Evolutionary conservation across 1,140 invertebrate species (phyloP).

Genomic region (Lepidurus apus): DNA sequence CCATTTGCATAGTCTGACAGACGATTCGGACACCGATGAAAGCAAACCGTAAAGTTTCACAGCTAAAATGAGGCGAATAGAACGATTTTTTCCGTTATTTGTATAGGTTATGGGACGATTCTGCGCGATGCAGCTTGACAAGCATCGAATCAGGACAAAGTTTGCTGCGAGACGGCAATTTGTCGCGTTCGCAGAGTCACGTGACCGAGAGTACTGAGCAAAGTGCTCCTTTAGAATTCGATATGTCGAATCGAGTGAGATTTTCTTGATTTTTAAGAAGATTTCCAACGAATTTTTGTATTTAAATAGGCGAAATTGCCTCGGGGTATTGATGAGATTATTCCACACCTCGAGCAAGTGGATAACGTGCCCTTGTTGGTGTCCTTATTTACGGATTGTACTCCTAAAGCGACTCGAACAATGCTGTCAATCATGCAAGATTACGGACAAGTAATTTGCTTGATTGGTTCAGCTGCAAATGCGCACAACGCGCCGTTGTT

Average conservation of each 20-base stretch:
- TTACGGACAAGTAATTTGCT: slow-evolving; percentile 54
- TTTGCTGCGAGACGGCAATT: slow-evolving; percentile 31
- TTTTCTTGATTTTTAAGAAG: background rate
- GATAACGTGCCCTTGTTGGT: slow-evolving; percentile 96
- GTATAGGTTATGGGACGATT: background rate
- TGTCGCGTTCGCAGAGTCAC: slow-evolving; percentile 70
- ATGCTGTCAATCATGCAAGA: slow-evolving; percentile 59
- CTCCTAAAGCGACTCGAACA: slow-evolving; percentile 46
- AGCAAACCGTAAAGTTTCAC: slow-evolving; percentile 7
- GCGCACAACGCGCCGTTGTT: slow-evolving; percentile 86
- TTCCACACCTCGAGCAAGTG: slow-evolving; percentile 88
- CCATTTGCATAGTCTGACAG: slow-evolving; percentile 34
- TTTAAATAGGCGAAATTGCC: slow-evolving; percentile 75
- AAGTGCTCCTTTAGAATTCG: slow-evolving; percentile 80
- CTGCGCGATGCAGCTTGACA: slow-evolving; percentile 33
- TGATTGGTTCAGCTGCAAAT: slow-evolving; percentile 55
- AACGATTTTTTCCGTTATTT: background rate
- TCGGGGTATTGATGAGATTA: slow-evolving; percentile 91
- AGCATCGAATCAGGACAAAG: slow-evolving; percentile 30
- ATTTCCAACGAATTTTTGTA: background rate
- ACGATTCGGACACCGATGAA: slow-evolving; percentile 28
- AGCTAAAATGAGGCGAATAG: background rate
- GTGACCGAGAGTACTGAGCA: slow-evolving; percentile 82
- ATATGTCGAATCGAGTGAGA: slow-evolving; percentile 80
- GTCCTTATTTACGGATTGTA: slow-evolving; percentile 92